Evolutionary conservation across 2,113 vertebrate genomes (phyloP).

Genomic region (Oryzias javanicus): DNA sequence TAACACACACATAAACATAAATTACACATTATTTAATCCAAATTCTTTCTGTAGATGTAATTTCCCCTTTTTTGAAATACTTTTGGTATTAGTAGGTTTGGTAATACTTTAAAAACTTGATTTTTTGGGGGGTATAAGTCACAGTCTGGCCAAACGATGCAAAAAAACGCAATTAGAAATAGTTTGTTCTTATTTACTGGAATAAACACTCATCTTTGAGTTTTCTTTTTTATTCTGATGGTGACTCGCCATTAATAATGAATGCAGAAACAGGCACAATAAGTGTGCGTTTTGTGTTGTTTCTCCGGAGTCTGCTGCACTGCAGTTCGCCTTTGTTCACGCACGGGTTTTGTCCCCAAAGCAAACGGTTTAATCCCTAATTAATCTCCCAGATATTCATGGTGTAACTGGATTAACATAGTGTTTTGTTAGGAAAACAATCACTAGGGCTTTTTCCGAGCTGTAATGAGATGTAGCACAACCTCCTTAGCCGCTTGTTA

Average conservation of each 20-base stretch:
- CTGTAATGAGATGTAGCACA: constrained; percentile 41
- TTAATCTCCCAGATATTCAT: constrained; percentile 62
- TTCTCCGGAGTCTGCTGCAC: constrained; percentile 31
- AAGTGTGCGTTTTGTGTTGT: constrained; percentile 40
- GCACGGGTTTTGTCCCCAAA: constrained; percentile 33
- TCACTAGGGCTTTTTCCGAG: constrained; percentile 37
- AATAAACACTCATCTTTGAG: background rate
- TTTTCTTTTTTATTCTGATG: constrained; percentile 49
- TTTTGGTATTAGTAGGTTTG: too few species aligned
- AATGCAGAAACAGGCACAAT: constrained; percentile 1
- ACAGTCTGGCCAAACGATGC: too few species aligned
- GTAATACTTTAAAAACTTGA: too few species aligned
- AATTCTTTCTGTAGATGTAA: too few species aligned
- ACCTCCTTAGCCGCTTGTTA: constrained; percentile 30
- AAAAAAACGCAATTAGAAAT: too few species aligned
- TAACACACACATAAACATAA: too few species aligned
- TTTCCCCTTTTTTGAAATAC: too few species aligned
- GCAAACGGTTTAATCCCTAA: constrained; percentile 60
- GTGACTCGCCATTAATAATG: constrained; percentile 44
- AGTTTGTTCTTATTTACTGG: background rate
- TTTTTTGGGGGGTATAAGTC: too few species aligned
- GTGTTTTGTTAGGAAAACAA: constrained; percentile 65
- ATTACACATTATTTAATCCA: too few species aligned
- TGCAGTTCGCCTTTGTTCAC: constrained; percentile 44
- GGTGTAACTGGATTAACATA: constrained; percentile 63